Evolutionary conservation across 2,888 invertebrate genomes (phyloP).

Genomic region (Dichetophora obliterata): DNA sequence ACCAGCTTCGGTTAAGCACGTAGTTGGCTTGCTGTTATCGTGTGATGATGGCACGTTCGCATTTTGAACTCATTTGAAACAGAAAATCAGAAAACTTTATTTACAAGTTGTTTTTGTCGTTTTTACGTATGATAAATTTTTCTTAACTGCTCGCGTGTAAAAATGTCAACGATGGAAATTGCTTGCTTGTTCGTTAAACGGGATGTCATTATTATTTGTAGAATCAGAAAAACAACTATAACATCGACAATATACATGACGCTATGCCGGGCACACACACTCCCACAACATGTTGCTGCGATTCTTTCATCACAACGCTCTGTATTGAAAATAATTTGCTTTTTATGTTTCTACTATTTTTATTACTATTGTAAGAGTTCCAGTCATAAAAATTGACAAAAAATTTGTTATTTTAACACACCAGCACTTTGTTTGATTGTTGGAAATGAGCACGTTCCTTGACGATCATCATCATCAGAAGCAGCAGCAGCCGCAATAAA

Average conservation of each 20-base stretch:
- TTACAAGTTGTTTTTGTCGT: too few relatives aligned
- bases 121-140: too few relatives aligned
- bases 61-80: not conserved
- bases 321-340: not conserved
- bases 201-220: constrained; percentile 10
- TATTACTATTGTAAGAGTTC: not conserved
- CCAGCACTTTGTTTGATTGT: not conserved
- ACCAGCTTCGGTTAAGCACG: not conserved
- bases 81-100: not conserved
- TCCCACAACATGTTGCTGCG: not conserved
- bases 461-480: not conserved
- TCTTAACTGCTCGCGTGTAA: too few relatives aligned
- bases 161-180: not conserved
- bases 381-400: too few relatives aligned
- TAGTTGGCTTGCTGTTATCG: not conserved
- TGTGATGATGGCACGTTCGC: not conserved
- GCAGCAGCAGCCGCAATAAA: not conserved
- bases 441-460: constrained; percentile 1
- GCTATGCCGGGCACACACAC: too few relatives aligned
- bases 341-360: not conserved
- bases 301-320: not conserved
- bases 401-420: not conserved
- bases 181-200: not conserved
- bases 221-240: not conserved
- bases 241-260: too few relatives aligned